Base-by-base conservation (phyloP, 1,140 invertebrate genomes). In the Drosophila aff. region DNA sequence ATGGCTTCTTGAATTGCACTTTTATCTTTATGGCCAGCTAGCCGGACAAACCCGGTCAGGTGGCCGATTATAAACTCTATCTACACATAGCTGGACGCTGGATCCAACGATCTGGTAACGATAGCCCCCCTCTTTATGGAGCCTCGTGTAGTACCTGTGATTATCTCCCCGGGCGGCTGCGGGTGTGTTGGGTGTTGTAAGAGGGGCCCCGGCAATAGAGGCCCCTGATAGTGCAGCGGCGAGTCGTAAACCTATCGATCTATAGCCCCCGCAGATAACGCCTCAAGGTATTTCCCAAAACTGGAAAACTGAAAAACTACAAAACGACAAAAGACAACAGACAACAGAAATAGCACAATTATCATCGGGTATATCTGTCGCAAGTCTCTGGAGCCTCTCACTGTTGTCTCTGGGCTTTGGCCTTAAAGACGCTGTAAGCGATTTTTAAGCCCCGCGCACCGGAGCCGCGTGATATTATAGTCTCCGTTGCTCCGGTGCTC, bases 401-500 rank as follows among this genome's bases (percentile, higher is more conserved):
- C n/a, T 66, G 67, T 74, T 79, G 65, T 81, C 73, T 77, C 55
- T 68, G 77, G 80, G 76, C 46, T 72, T 90, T 81, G 68, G 74
- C 53, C 41, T 53, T 64, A 89, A 90, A 89, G 84, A 89, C 84
- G 84, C 85, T 89, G 81, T 83, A 89, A 89, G 82, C 84, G 84
- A 81, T 89, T 89, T 89, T 89, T 89, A 89, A 89, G 85, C 85
- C 84, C 66, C 46, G 23, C 40, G 28, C 43, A 47, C 41, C 41
- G 53, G 44, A 52, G 63, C 76, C 83, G 80, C 84, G 83, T 87
- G 84, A 87, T 86, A 82, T 67, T 57, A 57, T 40, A 64, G 67
- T 52, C 55, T 40, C 41, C 43, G 55, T 11, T 26, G 21, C 57
- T 65, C 41, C 58, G 7, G 18, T 7, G 2, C 43, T 40, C 41